Conservation (phyloP, 2,888 invertebrate genomes). For the Drosophila longiperda region DNA sequence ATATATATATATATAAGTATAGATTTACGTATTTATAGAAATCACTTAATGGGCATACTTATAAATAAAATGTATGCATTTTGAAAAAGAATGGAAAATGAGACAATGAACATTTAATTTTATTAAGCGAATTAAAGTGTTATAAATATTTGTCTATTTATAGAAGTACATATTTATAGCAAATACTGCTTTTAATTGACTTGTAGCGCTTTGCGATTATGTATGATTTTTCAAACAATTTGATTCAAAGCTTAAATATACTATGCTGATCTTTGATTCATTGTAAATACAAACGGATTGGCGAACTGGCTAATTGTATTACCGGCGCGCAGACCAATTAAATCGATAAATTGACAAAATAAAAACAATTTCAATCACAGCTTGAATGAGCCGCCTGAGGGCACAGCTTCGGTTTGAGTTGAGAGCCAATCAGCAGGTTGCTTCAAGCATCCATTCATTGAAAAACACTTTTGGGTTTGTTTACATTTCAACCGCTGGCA, state of each 20-base stretch:
- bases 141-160: background rate
- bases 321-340: constrained; percentile 37
- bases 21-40: background rate
- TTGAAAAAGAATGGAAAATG: background rate
- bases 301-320: constrained; percentile 45
- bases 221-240: background rate
- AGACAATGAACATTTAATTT: background rate
- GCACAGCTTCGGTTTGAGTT: constrained; percentile 16
- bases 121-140: background rate
- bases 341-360: constrained; percentile 46
- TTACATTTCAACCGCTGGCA: constrained; percentile 43
- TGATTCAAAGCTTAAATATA: constrained; percentile 17
- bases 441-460: constrained; percentile 27
- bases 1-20: background rate
- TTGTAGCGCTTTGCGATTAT: constrained; percentile 21
- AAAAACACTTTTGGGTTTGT: constrained; percentile 50
- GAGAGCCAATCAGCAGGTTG: constrained; percentile 40
- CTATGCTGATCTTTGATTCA: constrained; percentile 16
- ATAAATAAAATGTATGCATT: background rate
- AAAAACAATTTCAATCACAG: constrained; percentile 49
- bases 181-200: constrained; percentile 3
- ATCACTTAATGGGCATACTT: background rate
- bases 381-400: constrained; percentile 38
- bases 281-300: background rate
- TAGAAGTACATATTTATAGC: background rate